A percentile compares a stretch with the other conserved stretches of the same genome.
Conservation (phyloP, 1,140 invertebrate genomes). For the Bombus pyrosoma region DNA sequence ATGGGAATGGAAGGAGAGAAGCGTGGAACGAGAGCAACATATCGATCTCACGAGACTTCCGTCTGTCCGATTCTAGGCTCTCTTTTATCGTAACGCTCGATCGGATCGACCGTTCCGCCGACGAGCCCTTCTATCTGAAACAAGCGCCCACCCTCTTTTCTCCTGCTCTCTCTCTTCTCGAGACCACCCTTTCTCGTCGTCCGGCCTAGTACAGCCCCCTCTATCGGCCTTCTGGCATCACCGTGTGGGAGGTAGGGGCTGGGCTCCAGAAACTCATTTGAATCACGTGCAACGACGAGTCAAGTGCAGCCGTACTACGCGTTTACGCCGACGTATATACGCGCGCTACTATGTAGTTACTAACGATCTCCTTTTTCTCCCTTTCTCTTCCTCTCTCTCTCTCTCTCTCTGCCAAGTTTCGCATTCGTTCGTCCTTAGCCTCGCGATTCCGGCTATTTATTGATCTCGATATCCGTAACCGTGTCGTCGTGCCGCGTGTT, state of each 20-base stretch:
- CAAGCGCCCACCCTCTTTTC: constrained; percentile 39
- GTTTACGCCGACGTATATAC: constrained; percentile 38
- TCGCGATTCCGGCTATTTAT: constrained; percentile 48
- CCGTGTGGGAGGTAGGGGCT: constrained; percentile 18
- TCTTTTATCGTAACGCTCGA: constrained; percentile 65
- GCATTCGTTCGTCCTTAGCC: not conserved
- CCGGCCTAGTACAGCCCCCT: constrained; percentile 34
- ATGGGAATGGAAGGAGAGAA: not conserved
- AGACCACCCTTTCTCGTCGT: constrained; percentile 32
- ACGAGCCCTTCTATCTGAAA: constrained; percentile 53
- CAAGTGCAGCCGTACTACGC: constrained; percentile 64
- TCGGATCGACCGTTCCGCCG: constrained; percentile 55
- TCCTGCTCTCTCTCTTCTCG: not conserved
- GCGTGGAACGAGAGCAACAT: constrained; percentile 17
- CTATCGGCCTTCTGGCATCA: constrained; percentile 26
- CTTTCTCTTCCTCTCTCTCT: not conserved
- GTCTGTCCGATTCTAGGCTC: constrained; percentile 57
- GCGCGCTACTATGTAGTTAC: constrained; percentile 53
- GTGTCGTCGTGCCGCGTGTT: not conserved
- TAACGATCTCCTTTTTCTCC: constrained; percentile 29
- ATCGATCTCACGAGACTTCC: constrained; percentile 60
- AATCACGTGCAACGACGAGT: constrained; percentile 66
- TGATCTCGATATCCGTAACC: constrained; percentile 30
- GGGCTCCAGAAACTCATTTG: constrained; percentile 66
- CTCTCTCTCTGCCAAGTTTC: not conserved